phyloP scores from a whole-genome alignment of 53 echinoderm and acorn worm genomes.

The Astropecten irregularis region DNA sequence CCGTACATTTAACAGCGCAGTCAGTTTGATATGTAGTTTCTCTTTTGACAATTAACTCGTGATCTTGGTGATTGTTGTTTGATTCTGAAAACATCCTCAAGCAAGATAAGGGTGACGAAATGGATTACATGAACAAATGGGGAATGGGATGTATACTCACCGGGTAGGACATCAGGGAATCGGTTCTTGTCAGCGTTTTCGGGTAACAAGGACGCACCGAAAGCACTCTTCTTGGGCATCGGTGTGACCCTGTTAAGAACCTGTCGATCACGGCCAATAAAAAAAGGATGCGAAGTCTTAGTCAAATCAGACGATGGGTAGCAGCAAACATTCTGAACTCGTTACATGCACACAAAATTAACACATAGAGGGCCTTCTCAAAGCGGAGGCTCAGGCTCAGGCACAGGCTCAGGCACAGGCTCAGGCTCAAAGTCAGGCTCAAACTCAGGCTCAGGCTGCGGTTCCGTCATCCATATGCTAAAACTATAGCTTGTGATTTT shows the following conservation, averaged over 20 bases:
- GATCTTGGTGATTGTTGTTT: background rate
- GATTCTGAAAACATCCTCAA: background rate
- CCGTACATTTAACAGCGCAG: no score
- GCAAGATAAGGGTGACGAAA: background rate
- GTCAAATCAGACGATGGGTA: background rate
- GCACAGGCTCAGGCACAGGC: no score
- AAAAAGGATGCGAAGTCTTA: background rate
- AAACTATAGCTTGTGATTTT: no score
- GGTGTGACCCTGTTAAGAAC: conserved; percentile 44
- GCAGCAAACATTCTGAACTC: background rate
- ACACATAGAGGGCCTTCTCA: no score
- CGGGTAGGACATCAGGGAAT: conserved; percentile 67
- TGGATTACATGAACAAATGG: no score
- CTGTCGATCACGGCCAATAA: conserved; percentile 4
- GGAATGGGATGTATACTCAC: conserved; percentile 63
- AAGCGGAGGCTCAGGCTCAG: no score
- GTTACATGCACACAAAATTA: background rate
- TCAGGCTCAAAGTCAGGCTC: no score
- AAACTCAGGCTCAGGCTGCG: no score
- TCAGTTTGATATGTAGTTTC: no score
- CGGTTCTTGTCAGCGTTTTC: conserved; percentile 75
- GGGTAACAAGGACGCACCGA: background rate
- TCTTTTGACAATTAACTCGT: background rate
- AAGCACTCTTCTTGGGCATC: conserved; percentile 17
- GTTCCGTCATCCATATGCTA: no score